Evolutionary conservation across 2,888 invertebrate genomes (phyloP), one percentile per base, ranked within the genome.

Genomic region (Patella pellucida): DNA sequence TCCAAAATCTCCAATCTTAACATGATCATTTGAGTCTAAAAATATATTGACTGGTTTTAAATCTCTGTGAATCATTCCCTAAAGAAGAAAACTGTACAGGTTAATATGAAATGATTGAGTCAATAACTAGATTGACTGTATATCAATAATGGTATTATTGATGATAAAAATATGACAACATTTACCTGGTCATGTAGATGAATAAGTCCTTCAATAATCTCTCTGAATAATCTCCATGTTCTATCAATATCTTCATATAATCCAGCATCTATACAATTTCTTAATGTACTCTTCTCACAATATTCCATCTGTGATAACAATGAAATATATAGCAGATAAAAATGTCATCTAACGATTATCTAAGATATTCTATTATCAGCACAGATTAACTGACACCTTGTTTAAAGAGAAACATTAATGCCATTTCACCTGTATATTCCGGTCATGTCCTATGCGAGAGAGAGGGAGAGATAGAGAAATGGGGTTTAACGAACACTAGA

Each of bases 1-100:
- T 16, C 99, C 99, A 91, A 99, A 99, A 91, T 99, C 99, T 15
- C 98, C 99, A 82, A 99, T 99, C 93, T 99, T 99, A 1, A 97
- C 97, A 89, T 97, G 96, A 91, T 98, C 97, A 77, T 91, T 86
- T 1, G 94, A 95, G 89, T 98, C 98, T 89, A 99, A 93, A 91
- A 99, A 98, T 87, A 99, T 97, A 89, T 99, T 99, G 0, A 95
- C 97, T 76, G 93, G 92, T 82, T 93, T 93, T 72, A 93, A 85
- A 81, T 91, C 91, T 74, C 91, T 81, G 79, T 91, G 91, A 73
- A 91, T 91, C 83, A 91, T 90, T 68, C 89, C 89, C 89, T 97
- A 96, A 75, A 96, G 96, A 93, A 95, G 70, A 75, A 71, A 70
- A 72, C 74, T 41, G 41, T 41, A 41, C 9, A 41, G 41, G 41